Percentiles rank a stretch among this genome's conserved stretches.
phyloP scores from a whole-genome alignment of 2,797 vertebrate genomes.

The Otolemur crassicaudatus region DNA sequence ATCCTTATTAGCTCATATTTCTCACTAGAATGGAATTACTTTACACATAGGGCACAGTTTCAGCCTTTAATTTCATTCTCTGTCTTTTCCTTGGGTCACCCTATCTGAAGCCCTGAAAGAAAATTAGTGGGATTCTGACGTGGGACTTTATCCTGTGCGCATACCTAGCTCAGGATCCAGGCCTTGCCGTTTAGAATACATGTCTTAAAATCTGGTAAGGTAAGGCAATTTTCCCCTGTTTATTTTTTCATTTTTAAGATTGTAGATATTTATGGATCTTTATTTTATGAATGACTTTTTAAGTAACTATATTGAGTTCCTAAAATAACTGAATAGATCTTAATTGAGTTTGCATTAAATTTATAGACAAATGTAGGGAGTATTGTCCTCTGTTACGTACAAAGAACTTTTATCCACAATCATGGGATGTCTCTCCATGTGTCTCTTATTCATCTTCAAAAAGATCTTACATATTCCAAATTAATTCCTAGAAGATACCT shows the following conservation, averaged over 20 bases:
- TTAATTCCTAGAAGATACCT: not conserved
- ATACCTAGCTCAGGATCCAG: not conserved
- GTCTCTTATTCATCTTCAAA: constrained; percentile 22
- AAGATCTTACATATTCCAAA: not conserved
- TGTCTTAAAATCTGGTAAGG: not conserved
- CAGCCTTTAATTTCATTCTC: not conserved
- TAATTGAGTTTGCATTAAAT: not conserved
- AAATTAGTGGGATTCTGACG: not conserved
- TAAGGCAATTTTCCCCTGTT: not conserved
- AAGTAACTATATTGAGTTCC: not conserved
- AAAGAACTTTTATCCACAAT: not conserved
- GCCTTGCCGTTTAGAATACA: not conserved
- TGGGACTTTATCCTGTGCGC: not conserved
- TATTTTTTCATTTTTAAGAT: not conserved
- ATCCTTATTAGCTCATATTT: not conserved
- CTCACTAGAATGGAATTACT: not conserved
- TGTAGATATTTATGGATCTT: not conserved
- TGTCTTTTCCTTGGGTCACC: not conserved
- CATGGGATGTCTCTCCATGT: not conserved
- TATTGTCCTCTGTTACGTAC: not conserved
- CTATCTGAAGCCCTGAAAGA: not conserved
- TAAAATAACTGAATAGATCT: not conserved
- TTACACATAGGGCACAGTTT: not conserved
- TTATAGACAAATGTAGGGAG: not conserved
- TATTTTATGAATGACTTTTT: constrained; percentile 22